Conservation (phyloP, 1,140 invertebrate genomes). For the Zaprionus inermis region DNA sequence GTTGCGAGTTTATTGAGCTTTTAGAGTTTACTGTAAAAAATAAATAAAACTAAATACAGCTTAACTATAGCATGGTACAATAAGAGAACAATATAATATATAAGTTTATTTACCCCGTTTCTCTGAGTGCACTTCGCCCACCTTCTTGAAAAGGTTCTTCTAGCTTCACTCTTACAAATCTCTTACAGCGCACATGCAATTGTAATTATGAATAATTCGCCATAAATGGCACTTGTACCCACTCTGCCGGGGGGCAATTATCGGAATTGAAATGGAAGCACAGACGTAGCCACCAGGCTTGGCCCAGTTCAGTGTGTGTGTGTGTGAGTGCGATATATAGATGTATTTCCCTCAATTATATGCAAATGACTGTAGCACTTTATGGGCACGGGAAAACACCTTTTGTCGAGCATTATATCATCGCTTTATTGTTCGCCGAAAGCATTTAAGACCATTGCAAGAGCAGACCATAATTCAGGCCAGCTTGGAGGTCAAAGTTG, state of each 20-base stretch:
- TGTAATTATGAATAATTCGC: constrained; percentile 78
- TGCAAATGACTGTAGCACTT: constrained; percentile 26
- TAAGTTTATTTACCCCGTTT: neutral
- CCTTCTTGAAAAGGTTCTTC: constrained; percentile 5
- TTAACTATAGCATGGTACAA: too few relatives aligned
- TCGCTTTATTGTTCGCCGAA: constrained; percentile 24
- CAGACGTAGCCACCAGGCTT: constrained; percentile 21
- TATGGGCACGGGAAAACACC: constrained; percentile 5
- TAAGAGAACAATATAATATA: neutral
- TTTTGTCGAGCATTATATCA: constrained; percentile 26
- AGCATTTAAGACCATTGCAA: constrained; percentile 22
- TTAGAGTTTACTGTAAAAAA: neutral
- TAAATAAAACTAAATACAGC: neutral
- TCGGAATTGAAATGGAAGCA: constrained; percentile 54
- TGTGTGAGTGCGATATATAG: constrained; percentile 3
- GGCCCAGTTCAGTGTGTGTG: constrained; percentile 17
- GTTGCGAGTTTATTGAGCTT: neutral
- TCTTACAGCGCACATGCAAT: constrained; percentile 60
- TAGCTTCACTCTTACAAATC: constrained; percentile 21
- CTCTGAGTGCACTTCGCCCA: constrained; percentile 8
- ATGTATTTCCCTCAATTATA: constrained; percentile 31
- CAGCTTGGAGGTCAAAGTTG: constrained; percentile 30
- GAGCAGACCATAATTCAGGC: constrained; percentile 30
- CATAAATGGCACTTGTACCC: constrained; percentile 67
- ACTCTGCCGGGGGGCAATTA: constrained; percentile 56